Conservation (phyloP, 2,888 invertebrate genomes). For the Liopterus haemorrhoidalis region DNA sequence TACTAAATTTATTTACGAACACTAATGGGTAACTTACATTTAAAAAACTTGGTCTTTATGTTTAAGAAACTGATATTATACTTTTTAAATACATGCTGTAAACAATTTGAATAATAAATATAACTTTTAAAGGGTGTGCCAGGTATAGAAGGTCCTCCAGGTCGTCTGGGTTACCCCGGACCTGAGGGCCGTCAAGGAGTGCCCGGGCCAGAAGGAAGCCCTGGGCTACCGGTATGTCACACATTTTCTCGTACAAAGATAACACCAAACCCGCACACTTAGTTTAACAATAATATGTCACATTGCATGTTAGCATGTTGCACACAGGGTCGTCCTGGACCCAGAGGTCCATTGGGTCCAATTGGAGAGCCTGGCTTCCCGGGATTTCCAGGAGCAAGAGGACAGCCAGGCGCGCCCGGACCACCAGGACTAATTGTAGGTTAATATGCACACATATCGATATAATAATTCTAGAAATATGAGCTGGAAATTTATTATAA, state of each 20-base stretch:
- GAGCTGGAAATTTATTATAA: too few species aligned
- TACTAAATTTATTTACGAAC: too few species aligned
- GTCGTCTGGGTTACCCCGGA: constrained; percentile 49
- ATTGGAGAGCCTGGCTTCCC: constrained; percentile 43
- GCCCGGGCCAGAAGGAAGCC: constrained; percentile 45
- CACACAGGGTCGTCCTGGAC: constrained; percentile 48
- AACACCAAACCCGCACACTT: constrained; percentile 7
- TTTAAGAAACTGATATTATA: too few species aligned
- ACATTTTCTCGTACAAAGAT: not conserved
- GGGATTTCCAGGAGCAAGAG: constrained; percentile 46
- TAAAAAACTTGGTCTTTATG: too few species aligned
- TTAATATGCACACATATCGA: too few species aligned
- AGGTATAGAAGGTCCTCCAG: constrained; percentile 38
- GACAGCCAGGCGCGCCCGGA: constrained; percentile 44
- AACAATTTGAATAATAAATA: too few species aligned
- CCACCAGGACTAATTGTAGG: too few species aligned
- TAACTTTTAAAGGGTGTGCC: constrained; percentile 34
- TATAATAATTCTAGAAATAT: too few species aligned
- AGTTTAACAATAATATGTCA: constrained; percentile 25
- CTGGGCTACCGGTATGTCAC: constrained; percentile 46
- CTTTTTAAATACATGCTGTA: too few species aligned
- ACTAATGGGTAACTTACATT: too few species aligned
- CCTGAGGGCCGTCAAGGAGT: constrained; percentile 46
- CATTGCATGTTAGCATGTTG: too few species aligned
- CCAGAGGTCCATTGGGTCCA: constrained; percentile 43